Conservation (phyloP, 2,797 vertebrate genomes). For the Phalloptychus januarius region DNA sequence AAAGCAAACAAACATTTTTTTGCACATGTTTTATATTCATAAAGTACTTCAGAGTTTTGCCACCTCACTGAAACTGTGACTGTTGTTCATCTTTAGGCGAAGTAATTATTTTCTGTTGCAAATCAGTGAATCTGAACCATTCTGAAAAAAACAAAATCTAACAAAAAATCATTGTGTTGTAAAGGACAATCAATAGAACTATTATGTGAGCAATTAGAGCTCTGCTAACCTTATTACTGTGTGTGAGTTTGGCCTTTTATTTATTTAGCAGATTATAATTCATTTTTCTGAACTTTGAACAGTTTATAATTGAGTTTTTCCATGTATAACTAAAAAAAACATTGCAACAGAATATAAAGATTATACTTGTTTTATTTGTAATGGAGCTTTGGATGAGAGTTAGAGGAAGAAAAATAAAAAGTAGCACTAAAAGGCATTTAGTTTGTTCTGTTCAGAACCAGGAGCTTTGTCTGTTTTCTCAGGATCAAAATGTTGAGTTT, state of each 20-base stretch:
- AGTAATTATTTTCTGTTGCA: constrained; percentile 3
- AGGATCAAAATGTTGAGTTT: background rate
- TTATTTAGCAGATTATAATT: background rate
- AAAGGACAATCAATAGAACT: constrained; percentile 1
- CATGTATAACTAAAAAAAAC: background rate
- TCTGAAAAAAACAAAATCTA: background rate
- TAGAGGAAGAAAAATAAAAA: background rate
- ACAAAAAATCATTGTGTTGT: background rate
- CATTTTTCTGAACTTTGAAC: background rate
- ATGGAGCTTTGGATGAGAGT: background rate
- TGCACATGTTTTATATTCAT: background rate
- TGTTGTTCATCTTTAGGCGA: background rate
- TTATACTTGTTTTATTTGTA: background rate
- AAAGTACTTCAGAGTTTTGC: background rate
- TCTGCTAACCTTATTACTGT: background rate
- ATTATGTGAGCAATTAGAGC: background rate
- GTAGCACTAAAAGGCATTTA: background rate
- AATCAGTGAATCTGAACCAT: background rate
- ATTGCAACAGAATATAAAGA: background rate
- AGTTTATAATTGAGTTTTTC: background rate
- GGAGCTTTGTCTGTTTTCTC: background rate
- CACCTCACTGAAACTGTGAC: background rate
- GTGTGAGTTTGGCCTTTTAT: background rate
- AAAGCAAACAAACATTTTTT: background rate
- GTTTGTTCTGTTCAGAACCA: background rate